Percentiles rank a stretch among this genome's conserved stretches.
These are phyloP conservation scores for Echeneis naucrates DNA, from an alignment of 2,797 vertebrate genomes.

Conservation along the genomic window DNA sequence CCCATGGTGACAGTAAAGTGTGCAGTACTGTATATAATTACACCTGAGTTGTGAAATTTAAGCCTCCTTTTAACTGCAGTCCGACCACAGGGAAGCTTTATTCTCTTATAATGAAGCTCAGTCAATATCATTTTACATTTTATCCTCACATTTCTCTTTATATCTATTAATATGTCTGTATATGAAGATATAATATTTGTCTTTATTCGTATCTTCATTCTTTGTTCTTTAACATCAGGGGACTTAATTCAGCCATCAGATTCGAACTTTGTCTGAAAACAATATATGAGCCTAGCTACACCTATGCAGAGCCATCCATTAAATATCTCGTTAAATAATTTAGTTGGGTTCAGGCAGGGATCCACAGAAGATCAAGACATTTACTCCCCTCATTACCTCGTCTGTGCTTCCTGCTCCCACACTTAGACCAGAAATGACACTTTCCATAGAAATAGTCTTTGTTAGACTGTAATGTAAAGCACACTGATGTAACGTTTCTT, in stretches of 20 bases:
- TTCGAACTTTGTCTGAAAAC: slow-evolving; percentile 8
- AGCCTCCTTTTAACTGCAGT: not conserved
- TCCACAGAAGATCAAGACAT: slow-evolving; percentile 39
- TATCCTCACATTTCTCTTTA: no score
- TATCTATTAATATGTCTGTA: no score
- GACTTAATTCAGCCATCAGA: slow-evolving; percentile 41
- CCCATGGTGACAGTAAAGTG: not conserved
- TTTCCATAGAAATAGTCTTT: not conserved
- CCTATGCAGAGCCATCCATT: slow-evolving; percentile 35
- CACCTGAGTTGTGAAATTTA: not conserved
- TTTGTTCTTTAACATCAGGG: no score
- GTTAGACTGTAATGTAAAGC: not conserved
- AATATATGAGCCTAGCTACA: not conserved
- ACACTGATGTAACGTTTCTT: no score
- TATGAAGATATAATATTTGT: no score
- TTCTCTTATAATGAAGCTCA: no score
- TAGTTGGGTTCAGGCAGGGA: slow-evolving; percentile 21
- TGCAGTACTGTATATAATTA: not conserved
- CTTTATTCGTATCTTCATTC: no score
- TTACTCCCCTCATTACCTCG: slow-evolving; percentile 49
- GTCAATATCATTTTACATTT: no score
- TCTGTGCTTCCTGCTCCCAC: slow-evolving; percentile 24
- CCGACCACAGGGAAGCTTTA: no score
- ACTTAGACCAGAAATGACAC: slow-evolving; percentile 13
- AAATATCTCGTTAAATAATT: slow-evolving; percentile 61